Percentiles rank a stretch among this genome's conserved stretches.
phyloP scores from a whole-genome alignment of 2,113 vertebrate genomes.

The Anoplopoma fimbria region DNA sequence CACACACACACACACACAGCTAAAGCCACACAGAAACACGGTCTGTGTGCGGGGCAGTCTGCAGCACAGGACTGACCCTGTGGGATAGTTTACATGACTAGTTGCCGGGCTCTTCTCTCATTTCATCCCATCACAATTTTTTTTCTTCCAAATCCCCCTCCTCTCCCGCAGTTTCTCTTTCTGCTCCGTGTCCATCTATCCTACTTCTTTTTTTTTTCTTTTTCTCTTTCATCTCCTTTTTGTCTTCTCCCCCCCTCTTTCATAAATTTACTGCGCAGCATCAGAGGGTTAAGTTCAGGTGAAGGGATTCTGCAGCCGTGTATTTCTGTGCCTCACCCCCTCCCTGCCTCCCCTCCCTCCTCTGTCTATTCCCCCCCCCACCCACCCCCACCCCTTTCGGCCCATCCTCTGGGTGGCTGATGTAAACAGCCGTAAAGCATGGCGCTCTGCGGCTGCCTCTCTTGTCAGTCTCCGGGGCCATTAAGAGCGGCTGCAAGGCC shows the following conservation, averaged over 20 bases:
- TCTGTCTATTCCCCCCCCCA: slow-evolving; percentile 18
- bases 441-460: slow-evolving; percentile 49
- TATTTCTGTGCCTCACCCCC: slow-evolving; percentile 27
- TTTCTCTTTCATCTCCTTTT: slow-evolving; percentile 74
- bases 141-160: slow-evolving; percentile 59
- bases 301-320: slow-evolving; percentile 60
- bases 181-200: slow-evolving; percentile 68
- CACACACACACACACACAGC: too few species aligned
- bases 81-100: slow-evolving; percentile 73
- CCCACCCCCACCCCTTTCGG: neutral
- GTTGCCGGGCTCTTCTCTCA: slow-evolving; percentile 62
- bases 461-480: slow-evolving; percentile 61
- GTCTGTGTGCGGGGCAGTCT: slow-evolving; percentile 17
- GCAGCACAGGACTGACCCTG: slow-evolving; percentile 59
- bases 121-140: slow-evolving; percentile 69
- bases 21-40: slow-evolving; percentile 31
- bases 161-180: slow-evolving; percentile 53
- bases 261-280: slow-evolving; percentile 67
- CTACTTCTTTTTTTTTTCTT: slow-evolving; percentile 25
- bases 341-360: slow-evolving; percentile 1
- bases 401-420: slow-evolving; percentile 62
- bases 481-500: slow-evolving; percentile 63
- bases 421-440: slow-evolving; percentile 82
- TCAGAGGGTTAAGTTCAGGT: slow-evolving; percentile 79
- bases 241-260: slow-evolving; percentile 42